These are phyloP conservation scores for Mustelus asterias DNA, from an alignment of 2,113 vertebrate genomes.

Conservation along the genomic window DNA sequence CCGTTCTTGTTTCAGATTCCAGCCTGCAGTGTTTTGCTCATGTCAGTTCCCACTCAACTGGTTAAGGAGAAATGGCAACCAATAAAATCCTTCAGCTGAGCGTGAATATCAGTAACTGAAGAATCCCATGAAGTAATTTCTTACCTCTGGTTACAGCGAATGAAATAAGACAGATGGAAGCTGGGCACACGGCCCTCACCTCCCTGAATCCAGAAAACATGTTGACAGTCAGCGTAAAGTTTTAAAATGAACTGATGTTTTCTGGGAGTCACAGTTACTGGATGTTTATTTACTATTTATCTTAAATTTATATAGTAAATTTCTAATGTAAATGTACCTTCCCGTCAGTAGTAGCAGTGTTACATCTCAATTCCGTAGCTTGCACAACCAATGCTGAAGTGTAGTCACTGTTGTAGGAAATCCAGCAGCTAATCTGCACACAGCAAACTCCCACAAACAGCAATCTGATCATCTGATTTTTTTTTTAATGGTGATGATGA, in stretches of 20 bases:
- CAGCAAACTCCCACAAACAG: too few relatives aligned
- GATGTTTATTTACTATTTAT: background rate
- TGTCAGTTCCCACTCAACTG: background rate
- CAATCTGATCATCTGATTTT: too few relatives aligned
- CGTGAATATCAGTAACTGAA: background rate
- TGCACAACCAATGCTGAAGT: background rate
- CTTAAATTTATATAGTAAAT: background rate
- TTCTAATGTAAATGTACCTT: background rate
- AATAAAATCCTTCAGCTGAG: background rate
- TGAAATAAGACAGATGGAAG: background rate
- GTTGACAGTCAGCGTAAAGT: background rate
- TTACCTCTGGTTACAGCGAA: background rate
- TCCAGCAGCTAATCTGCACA: too few relatives aligned
- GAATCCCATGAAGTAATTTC: background rate
- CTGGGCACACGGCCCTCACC: background rate
- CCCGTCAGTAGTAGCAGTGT: background rate
- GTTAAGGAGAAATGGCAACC: background rate
- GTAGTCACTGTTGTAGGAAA: too few relatives aligned
- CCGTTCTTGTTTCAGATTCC: background rate
- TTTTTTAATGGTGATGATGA: too few relatives aligned
- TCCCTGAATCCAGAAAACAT: background rate
- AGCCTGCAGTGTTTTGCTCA: too few relatives aligned
- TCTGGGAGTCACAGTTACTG: background rate
- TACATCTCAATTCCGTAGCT: background rate
- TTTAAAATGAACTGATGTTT: background rate